Conservation (phyloP, 2,888 invertebrate species). For the Mechanitis mazaeus region DNA sequence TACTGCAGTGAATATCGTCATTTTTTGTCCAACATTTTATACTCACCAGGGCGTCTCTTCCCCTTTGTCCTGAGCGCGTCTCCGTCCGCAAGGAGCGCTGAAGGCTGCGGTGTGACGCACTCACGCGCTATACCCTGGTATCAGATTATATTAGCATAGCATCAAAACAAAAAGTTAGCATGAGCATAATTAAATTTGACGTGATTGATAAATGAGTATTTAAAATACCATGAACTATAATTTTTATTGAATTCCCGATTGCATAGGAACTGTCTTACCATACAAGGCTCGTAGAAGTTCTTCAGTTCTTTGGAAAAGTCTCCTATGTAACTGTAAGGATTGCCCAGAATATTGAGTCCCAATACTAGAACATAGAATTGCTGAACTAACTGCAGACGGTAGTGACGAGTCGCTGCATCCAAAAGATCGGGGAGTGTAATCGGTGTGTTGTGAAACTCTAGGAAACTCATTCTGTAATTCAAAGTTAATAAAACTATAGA, state of each 20-base stretch:
- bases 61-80: conserved; percentile 12
- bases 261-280: conserved; percentile 58
- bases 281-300: conserved; percentile 79
- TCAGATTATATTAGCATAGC: too few species aligned
- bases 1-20: too few species aligned
- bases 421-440: conserved; percentile 68
- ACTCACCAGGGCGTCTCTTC: conserved; percentile 15
- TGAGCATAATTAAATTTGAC: too few species aligned
- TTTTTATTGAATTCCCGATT: too few species aligned
- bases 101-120: neutral
- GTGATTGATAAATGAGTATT: too few species aligned
- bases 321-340: conserved; percentile 82
- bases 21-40: neutral
- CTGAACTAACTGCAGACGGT: conserved; percentile 83
- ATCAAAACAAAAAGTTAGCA: too few species aligned
- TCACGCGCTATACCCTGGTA: conserved; percentile 17
- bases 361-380: conserved; percentile 88
- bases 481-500: conserved; percentile 7
- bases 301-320: conserved; percentile 79
- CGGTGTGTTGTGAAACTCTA: conserved; percentile 78
- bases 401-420: conserved; percentile 78
- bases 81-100: conserved; percentile 2
- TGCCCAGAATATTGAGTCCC: conserved; percentile 86
- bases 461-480: conserved; percentile 79
- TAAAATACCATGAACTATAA: too few species aligned